Base-by-base conservation (phyloP, 1,140 invertebrate genomes). In the Leguminivora glycinivorella region DNA sequence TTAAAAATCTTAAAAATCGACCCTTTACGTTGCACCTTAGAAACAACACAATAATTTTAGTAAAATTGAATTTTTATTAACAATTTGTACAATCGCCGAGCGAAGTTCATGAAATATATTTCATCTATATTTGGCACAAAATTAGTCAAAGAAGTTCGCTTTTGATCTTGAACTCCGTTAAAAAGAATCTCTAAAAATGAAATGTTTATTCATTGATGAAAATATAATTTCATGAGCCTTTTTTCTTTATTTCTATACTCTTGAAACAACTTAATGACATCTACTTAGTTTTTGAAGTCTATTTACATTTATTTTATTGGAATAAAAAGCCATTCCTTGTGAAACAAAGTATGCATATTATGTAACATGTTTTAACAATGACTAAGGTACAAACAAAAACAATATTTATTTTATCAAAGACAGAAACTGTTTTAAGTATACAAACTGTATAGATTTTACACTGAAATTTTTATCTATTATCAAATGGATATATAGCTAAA, bases 91-190 rank as follows among this genome's bases (percentile, higher is more conserved):
- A 43, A 17, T 43, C 14, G 17, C n/a, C 5, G 40, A 14, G 40
- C 17, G 6, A 17, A 43, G 5, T 4, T 52, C 7, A 52, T 3
- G 7, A 52, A 52, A 52, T 17, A 43, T 43, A 5, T 43, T 43
- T n/a, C n/a, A 38, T 38, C 34, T 43, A n/a, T 52, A 52, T 52
- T 52, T 52, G 47, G 47, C 47, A 52, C 47, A 52, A 52, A 52
- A 43, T 12, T 0, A 10, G 5, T 0, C 14, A 43, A 43, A n/a
- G 4, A 43, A 19, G 7, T 52, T 52, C 1, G 43, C 17, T 52
- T 52, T 52, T 52, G 4, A 43, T n/a, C 40, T 17, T 6, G 12
- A 43, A 43, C n/a, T 52, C 19, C n/a, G n/a, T 43, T 43, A 52
- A 52, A 52, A 6, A 52, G 14, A 38, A 52, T 17, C 22, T 22